Conservation (phyloP, 2,888 invertebrate genomes). For the Argyra leucocephala region DNA sequence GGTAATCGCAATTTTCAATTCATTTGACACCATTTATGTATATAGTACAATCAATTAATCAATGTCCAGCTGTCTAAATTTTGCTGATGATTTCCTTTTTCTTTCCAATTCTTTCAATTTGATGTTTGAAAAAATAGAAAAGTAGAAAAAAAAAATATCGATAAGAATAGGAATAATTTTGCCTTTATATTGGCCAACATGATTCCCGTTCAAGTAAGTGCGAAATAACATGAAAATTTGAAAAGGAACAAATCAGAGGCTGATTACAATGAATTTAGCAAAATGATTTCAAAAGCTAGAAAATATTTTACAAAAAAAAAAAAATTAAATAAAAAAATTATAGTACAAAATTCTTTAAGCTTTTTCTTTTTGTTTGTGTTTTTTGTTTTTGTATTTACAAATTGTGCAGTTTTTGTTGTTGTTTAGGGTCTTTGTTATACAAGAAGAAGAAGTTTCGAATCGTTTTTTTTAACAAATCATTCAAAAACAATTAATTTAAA, state of each 20-base stretch:
- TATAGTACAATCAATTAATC: background rate
- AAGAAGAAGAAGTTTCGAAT: no score
- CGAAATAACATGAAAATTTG: background rate
- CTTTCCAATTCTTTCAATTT: no score
- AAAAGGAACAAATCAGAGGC: background rate
- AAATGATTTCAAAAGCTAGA: no score
- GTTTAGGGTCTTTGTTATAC: background rate
- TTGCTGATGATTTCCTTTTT: slow-evolving; percentile 2
- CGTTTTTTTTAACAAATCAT: background rate
- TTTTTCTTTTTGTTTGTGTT: no score
- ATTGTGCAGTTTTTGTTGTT: background rate
- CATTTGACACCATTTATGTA: background rate
- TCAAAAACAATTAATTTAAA: slow-evolving; percentile 1
- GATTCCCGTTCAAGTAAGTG: no score
- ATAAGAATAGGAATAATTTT: background rate
- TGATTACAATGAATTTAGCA: background rate
- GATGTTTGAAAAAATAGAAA: no score
- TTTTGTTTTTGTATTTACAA: background rate
- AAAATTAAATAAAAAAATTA: no score
- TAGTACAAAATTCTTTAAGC: no score
- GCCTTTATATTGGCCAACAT: background rate
- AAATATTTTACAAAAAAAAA: no score
- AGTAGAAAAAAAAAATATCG: no score
- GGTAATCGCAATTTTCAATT: background rate
- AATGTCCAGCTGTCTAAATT: background rate